phyloP scores from a whole-genome alignment of 2,888 invertebrate genomes.

The Platypus cylindrus region DNA sequence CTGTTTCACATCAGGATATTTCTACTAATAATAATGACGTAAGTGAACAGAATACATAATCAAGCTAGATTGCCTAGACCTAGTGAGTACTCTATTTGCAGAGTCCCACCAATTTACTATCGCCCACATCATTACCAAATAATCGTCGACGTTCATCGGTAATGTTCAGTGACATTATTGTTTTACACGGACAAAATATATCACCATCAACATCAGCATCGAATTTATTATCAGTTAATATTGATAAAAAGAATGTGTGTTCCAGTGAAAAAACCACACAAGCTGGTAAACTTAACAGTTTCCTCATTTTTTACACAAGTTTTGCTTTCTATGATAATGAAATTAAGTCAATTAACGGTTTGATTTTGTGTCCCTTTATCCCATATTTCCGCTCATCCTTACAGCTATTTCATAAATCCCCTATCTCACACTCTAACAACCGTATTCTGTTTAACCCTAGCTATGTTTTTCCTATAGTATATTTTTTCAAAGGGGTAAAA shows the following conservation, averaged over 20 bases:
- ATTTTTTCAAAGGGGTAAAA: no score
- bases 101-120: constrained; percentile 58
- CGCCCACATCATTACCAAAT: constrained; percentile 58
- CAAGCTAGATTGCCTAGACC: neutral
- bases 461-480: no score
- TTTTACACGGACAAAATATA: constrained; percentile 51
- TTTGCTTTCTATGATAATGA: no score
- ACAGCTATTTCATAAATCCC: no score
- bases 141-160: constrained; percentile 70
- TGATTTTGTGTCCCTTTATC: no score
- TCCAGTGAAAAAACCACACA: constrained; percentile 85
- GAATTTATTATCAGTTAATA: constrained; percentile 26
- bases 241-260: constrained; percentile 51
- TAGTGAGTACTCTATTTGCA: constrained; percentile 20
- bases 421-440: no score
- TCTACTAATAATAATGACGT: constrained; percentile 32
- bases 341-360: no score
- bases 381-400: no score
- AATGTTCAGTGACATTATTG: constrained; percentile 78
- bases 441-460: no score
- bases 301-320: no score
- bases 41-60: constrained; percentile 14
- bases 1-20: constrained; percentile 47
- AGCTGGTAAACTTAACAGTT: constrained; percentile 57
- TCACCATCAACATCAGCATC: constrained; percentile 26